Base-by-base conservation (phyloP, 2,113 vertebrate species). In the Fulica atra region DNA sequence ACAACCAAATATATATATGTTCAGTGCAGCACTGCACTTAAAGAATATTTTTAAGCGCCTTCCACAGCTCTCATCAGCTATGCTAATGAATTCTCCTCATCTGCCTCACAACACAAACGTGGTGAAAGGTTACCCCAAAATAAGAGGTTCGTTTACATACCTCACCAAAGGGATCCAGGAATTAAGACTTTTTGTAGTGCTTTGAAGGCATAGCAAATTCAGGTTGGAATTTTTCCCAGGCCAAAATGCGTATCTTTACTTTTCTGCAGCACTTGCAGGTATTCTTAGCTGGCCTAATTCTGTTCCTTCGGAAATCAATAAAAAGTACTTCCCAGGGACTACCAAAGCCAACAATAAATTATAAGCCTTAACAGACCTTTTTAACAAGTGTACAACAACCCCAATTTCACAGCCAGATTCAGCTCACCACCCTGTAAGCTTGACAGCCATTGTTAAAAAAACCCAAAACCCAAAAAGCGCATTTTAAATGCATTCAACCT, bases 161-260 rank as follows among this genome's bases (percentile, higher is more conserved):
- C 29, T 68, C 56, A 88, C 54, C 68, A 92, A 83, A 92, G 64
- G 26, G 35, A 86, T 88, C n/a, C 46, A 48, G 51, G 51, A 92
- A 90, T 95, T 81, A 81, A 81, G 60, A 88, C 72, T 86, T 96
- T 88, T 71, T 84, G 53, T 64, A 90, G 86, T 86, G 57, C 29
- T 94, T 65, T 76, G 66, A 94, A 95, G 92, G 90, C 82, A 81
- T 33, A 81, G 89, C 72, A 86, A 89, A 83, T 64, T 33, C 36
- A 88, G 78, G 33, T 13, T 95, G 77, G 85, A 94, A 93, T 76
- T 53, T 71, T 74, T 93, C 65, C 82, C 65, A 72, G 60, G 48
- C 33, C 74, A 23, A 95, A 88, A 88, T 44, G 13, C 63, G 6
- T 68, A 78, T 59, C 76, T 93, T 73, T 80, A 51, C 44, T n/a